Conservation (phyloP, 2,888 invertebrate genomes). For the Polymixis flavicincta region DNA sequence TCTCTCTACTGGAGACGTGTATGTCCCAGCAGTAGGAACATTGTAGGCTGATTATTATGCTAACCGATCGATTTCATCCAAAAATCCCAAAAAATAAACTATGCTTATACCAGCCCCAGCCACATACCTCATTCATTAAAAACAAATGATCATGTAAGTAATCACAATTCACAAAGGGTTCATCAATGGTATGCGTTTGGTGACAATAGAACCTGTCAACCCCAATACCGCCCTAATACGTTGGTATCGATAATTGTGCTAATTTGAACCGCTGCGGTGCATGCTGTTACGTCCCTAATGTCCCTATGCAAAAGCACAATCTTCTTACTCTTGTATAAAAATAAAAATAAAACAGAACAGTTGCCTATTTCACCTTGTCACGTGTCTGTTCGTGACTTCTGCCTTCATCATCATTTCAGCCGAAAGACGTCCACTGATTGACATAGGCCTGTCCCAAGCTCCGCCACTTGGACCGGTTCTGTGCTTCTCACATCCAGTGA, state of each 20-base stretch:
- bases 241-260: slow-evolving; percentile 76
- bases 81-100: not conserved
- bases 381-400: not conserved
- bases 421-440: too few relatives aligned
- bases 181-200: slow-evolving; percentile 16
- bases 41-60: too few relatives aligned
- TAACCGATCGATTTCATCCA: not conserved
- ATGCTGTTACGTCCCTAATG: not conserved
- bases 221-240: slow-evolving; percentile 34
- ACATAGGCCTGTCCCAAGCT: too few relatives aligned
- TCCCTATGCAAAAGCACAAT: not conserved
- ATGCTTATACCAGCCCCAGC: not conserved
- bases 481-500: too few relatives aligned
- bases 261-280: slow-evolving; percentile 63
- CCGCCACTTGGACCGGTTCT: too few relatives aligned
- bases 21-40: too few relatives aligned
- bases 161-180: slow-evolving; percentile 19
- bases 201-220: slow-evolving; percentile 34
- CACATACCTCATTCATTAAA: slow-evolving; percentile 7
- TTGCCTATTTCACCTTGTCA: too few relatives aligned
- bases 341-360: too few relatives aligned
- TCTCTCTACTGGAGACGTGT: too few relatives aligned
- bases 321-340: not conserved
- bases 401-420: too few relatives aligned
- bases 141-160: slow-evolving; percentile 37